A percentile compares a stretch with the other conserved stretches of the same genome.
phyloP scores from a whole-genome alignment of 2,888 invertebrate genomes.

The Ecdyonurus torrentis region DNA sequence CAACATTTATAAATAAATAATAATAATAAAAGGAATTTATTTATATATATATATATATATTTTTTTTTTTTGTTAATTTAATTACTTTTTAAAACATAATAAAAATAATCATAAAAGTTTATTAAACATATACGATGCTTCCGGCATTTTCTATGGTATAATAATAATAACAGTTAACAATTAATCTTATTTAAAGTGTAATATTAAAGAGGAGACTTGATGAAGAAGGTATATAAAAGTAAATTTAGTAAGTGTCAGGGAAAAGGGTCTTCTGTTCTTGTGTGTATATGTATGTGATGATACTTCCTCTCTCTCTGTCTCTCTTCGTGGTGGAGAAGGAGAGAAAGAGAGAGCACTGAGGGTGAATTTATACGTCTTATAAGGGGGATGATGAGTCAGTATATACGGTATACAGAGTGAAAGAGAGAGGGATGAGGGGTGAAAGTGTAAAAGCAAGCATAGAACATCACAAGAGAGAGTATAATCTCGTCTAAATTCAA shows the following conservation, averaged over 20 bases:
- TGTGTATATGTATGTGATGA: neutral
- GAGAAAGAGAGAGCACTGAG: constrained; percentile 3
- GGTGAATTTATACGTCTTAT: neutral
- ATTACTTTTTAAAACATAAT: no score
- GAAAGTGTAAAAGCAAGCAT: constrained; percentile 8
- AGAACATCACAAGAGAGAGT: neutral
- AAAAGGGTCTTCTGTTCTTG: neutral
- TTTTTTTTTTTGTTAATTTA: no score
- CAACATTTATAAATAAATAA: no score
- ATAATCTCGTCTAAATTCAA: neutral
- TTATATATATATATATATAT: no score
- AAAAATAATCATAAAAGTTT: no score
- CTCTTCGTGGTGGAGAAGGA: constrained; percentile 2
- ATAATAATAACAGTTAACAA: no score
- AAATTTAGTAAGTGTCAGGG: constrained; percentile 6
- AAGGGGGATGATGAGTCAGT: neutral
- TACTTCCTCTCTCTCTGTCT: neutral
- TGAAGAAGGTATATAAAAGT: constrained; percentile 6
- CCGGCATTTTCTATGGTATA: neutral
- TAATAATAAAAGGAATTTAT: no score
- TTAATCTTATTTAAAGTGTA: no score
- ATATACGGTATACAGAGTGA: constrained; percentile 2
- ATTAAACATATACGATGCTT: no score
- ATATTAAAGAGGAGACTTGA: constrained; percentile 7
- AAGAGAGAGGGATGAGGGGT: constrained; percentile 4